These are phyloP conservation scores for Poecilia velifera DNA, from an alignment of 2,797 vertebrate species.

Conservation along the genomic window DNA sequence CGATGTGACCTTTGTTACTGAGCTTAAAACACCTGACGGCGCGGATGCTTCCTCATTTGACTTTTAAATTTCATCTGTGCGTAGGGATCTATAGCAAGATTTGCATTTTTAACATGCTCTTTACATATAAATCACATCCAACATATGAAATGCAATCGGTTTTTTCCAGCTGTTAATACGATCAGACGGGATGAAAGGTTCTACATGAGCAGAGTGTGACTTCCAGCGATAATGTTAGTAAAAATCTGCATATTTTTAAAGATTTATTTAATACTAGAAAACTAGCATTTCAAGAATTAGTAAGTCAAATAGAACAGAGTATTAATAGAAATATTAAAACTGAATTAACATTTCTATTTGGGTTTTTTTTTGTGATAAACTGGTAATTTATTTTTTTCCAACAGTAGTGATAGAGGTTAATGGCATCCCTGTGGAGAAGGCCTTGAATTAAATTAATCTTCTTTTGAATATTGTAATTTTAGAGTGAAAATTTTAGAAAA, in stretches of 20 bases:
- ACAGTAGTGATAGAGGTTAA: not conserved
- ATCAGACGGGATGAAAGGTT: not conserved
- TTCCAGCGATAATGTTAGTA: not conserved
- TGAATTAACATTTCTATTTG: slow-evolving; percentile 14
- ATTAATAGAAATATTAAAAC: slow-evolving; percentile 17
- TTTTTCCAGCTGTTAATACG: not conserved
- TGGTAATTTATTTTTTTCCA: not conserved
- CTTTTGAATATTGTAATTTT: not conserved
- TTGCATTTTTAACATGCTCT: not conserved
- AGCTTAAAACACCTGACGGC: slow-evolving; percentile 20
- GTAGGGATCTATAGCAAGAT: slow-evolving; percentile 2
- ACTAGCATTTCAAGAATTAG: not conserved
- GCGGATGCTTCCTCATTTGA: slow-evolving; percentile 20
- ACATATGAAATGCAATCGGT: not conserved
- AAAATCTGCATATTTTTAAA: not conserved
- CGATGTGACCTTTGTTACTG: slow-evolving; percentile 56
- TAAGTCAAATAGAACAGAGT: not conserved
- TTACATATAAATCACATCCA: slow-evolving; percentile 6
- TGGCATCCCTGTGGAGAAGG: not conserved
- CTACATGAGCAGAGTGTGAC: not conserved
- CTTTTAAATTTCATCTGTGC: slow-evolving; percentile 23
- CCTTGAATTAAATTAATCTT: not conserved
- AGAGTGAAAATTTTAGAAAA: not conserved
- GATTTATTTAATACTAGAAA: not conserved
- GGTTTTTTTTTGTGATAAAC: slow-evolving; percentile 11